Evolutionary conservation across 2,113 vertebrate species (phyloP).

Genomic region (Mustelus asterias): DNA sequence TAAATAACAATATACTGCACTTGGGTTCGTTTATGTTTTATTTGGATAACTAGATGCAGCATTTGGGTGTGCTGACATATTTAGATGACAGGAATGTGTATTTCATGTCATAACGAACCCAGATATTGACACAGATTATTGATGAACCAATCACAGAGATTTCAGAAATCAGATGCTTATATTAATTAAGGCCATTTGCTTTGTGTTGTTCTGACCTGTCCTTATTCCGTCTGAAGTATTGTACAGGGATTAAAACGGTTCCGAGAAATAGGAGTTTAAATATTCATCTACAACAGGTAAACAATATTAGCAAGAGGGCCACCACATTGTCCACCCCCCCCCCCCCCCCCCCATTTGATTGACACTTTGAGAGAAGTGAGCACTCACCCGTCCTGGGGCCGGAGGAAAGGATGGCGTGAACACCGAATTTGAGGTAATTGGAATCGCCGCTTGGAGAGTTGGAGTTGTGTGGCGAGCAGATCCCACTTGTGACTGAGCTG

Average conservation of each 20-base stretch:
- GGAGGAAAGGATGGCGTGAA: slow-evolving; percentile 88
- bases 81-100: neutral
- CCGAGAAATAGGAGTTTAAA: neutral
- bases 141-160: too few relatives aligned
- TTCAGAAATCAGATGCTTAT: neutral
- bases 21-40: neutral
- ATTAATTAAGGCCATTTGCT: neutral
- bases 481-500: slow-evolving; percentile 47
- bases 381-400: slow-evolving; percentile 68
- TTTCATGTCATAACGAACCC: neutral
- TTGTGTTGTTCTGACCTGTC: neutral
- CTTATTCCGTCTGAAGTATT: neutral
- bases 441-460: slow-evolving; percentile 55
- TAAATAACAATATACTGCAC: too few relatives aligned
- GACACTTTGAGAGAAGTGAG: neutral
- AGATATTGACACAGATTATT: neutral
- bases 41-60: too few relatives aligned
- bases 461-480: slow-evolving; percentile 56
- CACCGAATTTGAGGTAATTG: slow-evolving; percentile 87
- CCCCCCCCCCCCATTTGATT: neutral
- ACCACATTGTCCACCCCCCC: neutral
- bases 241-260: neutral
- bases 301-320: neutral
- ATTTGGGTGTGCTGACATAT: neutral
- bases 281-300: slow-evolving; percentile 35